Percentiles rank a stretch among this genome's conserved stretches.
Evolutionary conservation across 2,113 vertebrate genomes (phyloP).

Genomic region (Pollachius pollachius): DNA sequence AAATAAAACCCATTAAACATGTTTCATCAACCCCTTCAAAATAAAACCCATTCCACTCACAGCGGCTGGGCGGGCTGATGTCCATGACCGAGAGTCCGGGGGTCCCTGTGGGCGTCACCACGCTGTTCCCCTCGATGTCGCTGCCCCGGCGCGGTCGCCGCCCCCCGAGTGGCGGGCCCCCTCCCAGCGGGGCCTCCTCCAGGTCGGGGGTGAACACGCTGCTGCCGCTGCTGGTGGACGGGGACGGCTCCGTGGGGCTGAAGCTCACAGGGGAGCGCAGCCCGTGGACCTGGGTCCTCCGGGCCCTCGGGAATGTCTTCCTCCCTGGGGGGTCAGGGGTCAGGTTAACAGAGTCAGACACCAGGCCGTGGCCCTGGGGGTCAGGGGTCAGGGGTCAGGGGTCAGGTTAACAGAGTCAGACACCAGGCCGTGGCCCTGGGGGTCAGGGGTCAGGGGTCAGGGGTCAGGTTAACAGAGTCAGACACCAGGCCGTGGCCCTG

Average conservation of each 20-base stretch:
- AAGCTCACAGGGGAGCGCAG: conserved; percentile 93
- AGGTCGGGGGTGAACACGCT: conserved; percentile 90
- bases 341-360: too few species aligned
- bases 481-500: too few species aligned
- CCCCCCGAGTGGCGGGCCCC: conserved; percentile 58
- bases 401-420: too few species aligned
- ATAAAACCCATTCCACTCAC: conserved; percentile 68
- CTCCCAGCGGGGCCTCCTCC: conserved; percentile 79
- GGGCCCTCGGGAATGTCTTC: conserved; percentile 94
- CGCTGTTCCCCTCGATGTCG: conserved; percentile 87
- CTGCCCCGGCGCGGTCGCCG: conserved; percentile 80
- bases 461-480: too few species aligned
- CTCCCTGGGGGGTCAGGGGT: conserved; percentile 75
- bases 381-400: too few species aligned
- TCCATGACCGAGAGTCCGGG: conserved; percentile 94
- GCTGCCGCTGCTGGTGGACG: conserved; percentile 96
- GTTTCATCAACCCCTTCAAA: too few species aligned
- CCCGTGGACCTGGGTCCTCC: conserved; percentile 89
- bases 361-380: too few species aligned
- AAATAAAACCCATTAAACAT: too few species aligned
- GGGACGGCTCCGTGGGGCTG: conserved; percentile 91
- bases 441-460: too few species aligned
- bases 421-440: too few species aligned
- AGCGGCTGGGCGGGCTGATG: conserved; percentile 96
- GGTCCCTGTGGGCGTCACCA: conserved; percentile 75